Evolutionary conservation across 2,888 invertebrate genomes (phyloP).

Genomic region (Drosophila subquinaria): DNA sequence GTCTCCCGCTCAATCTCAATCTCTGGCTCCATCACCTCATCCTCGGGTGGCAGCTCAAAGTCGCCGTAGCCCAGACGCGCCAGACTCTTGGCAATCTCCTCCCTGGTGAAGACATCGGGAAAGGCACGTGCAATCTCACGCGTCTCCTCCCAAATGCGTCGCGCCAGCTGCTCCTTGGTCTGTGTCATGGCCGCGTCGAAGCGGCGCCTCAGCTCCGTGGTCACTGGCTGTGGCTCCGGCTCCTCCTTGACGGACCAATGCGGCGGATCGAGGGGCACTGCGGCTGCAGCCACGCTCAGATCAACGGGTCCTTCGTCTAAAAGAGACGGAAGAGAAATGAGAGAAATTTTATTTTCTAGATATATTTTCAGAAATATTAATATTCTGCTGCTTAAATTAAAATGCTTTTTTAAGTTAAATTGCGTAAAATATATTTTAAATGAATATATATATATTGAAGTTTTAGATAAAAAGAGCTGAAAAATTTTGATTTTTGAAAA

Average conservation of each 20-base stretch:
- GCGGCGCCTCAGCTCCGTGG: conserved; percentile 61
- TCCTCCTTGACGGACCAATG: conserved; percentile 48
- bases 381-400: too few species aligned
- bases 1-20: conserved; percentile 27
- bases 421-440: too few species aligned
- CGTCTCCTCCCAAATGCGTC: conserved; percentile 83
- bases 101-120: conserved; percentile 84
- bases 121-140: conserved; percentile 84
- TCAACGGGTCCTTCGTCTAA: conserved; percentile 84
- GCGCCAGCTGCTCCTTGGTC: conserved; percentile 81
- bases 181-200: conserved; percentile 69
- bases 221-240: conserved; percentile 50
- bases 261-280: conserved; percentile 51
- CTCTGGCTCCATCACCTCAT: conserved; percentile 59
- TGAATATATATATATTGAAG: too few species aligned
- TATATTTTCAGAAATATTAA: too few species aligned
- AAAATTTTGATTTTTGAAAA: too few species aligned
- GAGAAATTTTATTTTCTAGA: neutral
- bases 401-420: too few species aligned
- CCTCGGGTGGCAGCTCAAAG: conserved; percentile 69
- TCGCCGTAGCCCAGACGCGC: conserved; percentile 83
- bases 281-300: conserved; percentile 77
- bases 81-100: conserved; percentile 83
- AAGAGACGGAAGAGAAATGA: neutral
- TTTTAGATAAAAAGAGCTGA: too few species aligned